A percentile compares a stretch with the other conserved stretches of the same genome.
Evolutionary conservation across 2,797 vertebrate genomes (phyloP).

Genomic region (Pseudomugil tenellus): DNA sequence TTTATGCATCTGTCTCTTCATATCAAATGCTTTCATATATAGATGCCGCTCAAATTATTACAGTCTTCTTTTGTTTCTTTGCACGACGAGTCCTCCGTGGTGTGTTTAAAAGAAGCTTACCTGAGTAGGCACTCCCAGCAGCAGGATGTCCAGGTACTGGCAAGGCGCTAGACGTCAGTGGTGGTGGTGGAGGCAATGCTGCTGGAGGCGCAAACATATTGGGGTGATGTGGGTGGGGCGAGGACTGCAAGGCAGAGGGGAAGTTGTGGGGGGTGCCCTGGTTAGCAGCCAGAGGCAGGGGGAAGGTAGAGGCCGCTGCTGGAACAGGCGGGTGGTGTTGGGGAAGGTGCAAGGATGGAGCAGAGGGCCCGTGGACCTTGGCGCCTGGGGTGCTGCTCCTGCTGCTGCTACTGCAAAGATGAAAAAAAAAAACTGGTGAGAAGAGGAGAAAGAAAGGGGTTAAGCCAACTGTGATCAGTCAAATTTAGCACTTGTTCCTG

Average conservation of each 20-base stretch:
- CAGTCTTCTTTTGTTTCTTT: no score
- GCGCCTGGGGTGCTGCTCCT: constrained; percentile 95
- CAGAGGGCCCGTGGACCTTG: constrained; percentile 88
- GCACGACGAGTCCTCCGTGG: no score
- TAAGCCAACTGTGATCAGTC: constrained; percentile 59
- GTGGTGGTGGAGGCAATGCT: constrained; percentile 95
- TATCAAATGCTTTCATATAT: constrained; percentile 27
- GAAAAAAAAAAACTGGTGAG: no score
- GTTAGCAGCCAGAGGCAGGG: constrained; percentile 86
- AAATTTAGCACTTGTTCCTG: constrained; percentile 67
- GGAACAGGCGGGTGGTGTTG: constrained; percentile 83
- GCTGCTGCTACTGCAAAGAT: constrained; percentile 94
- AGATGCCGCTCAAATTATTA: constrained; percentile 18
- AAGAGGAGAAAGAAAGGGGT: no score
- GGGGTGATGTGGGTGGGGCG: constrained; percentile 91
- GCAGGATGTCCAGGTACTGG: constrained; percentile 94
- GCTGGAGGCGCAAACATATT: constrained; percentile 99
- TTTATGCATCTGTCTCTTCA: constrained; percentile 17
- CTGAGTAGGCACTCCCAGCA: constrained; percentile 92
- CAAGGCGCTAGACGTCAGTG: constrained; percentile 92
- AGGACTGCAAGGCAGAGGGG: constrained; percentile 90
- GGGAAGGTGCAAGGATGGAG: constrained; percentile 83
- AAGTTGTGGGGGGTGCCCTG: constrained; percentile 90
- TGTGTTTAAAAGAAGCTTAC: no score
- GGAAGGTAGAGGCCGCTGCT: constrained; percentile 84